Evolutionary conservation across 2,888 invertebrate genomes (phyloP).

Genomic region (Dolichomitus sp.): DNA sequence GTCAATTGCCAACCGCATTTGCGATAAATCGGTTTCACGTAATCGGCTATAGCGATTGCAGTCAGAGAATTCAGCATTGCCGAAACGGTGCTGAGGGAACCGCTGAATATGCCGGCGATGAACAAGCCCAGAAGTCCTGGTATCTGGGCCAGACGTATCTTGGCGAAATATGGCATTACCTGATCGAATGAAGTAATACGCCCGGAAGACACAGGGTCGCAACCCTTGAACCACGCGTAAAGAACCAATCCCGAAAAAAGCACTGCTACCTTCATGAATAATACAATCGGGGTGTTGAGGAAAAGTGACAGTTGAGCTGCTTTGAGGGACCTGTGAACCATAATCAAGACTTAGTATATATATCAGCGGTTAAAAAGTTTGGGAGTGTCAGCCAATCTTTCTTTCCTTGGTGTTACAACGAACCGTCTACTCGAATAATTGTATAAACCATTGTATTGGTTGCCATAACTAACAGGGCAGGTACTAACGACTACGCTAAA

Average conservation of each 20-base stretch:
- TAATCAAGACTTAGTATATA: background rate
- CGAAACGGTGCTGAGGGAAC: conserved; percentile 96
- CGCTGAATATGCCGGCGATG: conserved; percentile 93
- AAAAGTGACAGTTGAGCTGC: conserved; percentile 91
- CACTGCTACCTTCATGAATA: conserved; percentile 90
- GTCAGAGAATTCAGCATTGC: conserved; percentile 96
- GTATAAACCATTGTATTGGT: no score
- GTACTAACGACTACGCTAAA: no score
- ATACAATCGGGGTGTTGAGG: conserved; percentile 93
- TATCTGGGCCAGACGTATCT: conserved; percentile 87
- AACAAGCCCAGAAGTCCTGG: conserved; percentile 84
- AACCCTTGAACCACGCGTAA: conserved; percentile 93
- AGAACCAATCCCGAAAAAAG: conserved; percentile 91
- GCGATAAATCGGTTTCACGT: conserved; percentile 88
- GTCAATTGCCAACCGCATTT: conserved; percentile 89
- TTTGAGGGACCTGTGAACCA: conserved; percentile 86
- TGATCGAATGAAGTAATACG: conserved; percentile 91
- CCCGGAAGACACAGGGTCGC: conserved; percentile 92
- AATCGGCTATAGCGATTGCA: conserved; percentile 96
- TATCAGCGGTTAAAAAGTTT: no score
- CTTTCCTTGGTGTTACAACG: no score
- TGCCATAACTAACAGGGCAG: no score
- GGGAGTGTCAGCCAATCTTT: no score
- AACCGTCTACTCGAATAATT: no score
- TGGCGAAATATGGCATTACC: conserved; percentile 93